phyloP scores from a whole-genome alignment of 2,797 vertebrate genomes.

The Ceryle rudis region DNA sequence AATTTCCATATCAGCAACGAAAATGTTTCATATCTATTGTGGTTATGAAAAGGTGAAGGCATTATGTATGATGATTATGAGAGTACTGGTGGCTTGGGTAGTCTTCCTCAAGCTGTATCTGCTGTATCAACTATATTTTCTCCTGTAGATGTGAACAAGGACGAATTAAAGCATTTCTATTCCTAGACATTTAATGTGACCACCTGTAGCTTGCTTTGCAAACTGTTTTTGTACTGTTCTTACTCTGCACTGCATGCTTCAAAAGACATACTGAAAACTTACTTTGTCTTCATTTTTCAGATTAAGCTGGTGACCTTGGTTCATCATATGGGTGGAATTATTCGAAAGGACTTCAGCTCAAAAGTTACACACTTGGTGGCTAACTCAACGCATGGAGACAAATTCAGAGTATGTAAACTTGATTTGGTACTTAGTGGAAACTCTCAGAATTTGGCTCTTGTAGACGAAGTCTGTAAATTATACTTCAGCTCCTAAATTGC shows the following conservation, averaged over 20 bases:
- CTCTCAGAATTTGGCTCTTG: background rate
- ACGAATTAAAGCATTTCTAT: background rate
- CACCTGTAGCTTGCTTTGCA: background rate
- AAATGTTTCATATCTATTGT: accelerated
- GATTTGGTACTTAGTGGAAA: background rate
- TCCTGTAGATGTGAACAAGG: background rate
- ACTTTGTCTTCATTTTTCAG: slow-evolving; percentile 72
- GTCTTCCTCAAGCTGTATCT: background rate
- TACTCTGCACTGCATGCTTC: accelerated
- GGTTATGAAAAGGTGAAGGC: background rate
- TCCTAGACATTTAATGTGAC: background rate
- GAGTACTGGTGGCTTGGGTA: background rate
- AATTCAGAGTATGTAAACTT: slow-evolving; percentile 90
- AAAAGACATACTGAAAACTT: background rate
- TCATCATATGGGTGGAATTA: slow-evolving; percentile 97
- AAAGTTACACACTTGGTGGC: slow-evolving; percentile 97
- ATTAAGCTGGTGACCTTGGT: slow-evolving; percentile 92
- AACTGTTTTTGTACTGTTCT: background rate
- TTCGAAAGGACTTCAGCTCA: slow-evolving; percentile 93
- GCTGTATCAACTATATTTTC: background rate
- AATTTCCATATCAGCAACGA: background rate
- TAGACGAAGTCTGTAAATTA: background rate
- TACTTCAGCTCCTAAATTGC: background rate
- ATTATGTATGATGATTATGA: background rate
- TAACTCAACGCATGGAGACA: slow-evolving; percentile 94